Evolutionary conservation across 2,797 vertebrate genomes (phyloP).

Genomic region (Mycteria americana): DNA sequence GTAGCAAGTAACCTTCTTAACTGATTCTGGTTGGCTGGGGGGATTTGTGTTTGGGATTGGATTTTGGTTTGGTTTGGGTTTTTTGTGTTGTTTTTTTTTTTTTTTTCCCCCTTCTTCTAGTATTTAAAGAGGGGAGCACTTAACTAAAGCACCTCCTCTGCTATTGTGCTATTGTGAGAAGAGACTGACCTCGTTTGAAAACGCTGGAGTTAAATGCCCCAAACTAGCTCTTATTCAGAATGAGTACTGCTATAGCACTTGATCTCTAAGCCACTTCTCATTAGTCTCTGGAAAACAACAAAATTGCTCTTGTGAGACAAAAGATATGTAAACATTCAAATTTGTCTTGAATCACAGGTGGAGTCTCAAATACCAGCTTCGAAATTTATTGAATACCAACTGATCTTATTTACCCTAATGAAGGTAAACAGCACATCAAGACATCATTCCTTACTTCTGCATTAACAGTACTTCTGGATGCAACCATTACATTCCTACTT

Average conservation of each 20-base stretch:
- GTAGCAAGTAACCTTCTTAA: neutral
- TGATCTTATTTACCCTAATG: constrained; percentile 28
- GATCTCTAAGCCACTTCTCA: constrained; percentile 45
- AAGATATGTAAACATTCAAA: neutral
- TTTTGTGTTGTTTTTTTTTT: neutral
- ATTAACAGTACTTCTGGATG: neutral
- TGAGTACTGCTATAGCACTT: constrained; percentile 11
- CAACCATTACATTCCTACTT: constrained; percentile 19
- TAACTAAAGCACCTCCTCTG: constrained; percentile 6
- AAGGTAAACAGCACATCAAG: constrained; percentile 41
- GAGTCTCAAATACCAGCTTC: neutral
- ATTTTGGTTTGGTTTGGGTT: neutral
- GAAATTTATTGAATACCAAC: constrained; percentile 19
- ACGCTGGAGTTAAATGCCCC: neutral
- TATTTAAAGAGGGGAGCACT: neutral
- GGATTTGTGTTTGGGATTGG: neutral
- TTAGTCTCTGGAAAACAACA: constrained; percentile 3
- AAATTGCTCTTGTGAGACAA: neutral
- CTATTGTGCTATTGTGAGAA: neutral
- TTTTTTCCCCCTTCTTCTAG: neutral
- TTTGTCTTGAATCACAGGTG: neutral
- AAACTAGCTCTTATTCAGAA: neutral
- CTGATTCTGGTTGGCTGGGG: neutral
- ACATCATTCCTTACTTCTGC: neutral
- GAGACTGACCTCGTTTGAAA: constrained; percentile 47